Evolutionary conservation across 2,113 vertebrate genomes (phyloP), one percentile per base, ranked within the genome.

Genomic region (Athene cunicularia): DNA sequence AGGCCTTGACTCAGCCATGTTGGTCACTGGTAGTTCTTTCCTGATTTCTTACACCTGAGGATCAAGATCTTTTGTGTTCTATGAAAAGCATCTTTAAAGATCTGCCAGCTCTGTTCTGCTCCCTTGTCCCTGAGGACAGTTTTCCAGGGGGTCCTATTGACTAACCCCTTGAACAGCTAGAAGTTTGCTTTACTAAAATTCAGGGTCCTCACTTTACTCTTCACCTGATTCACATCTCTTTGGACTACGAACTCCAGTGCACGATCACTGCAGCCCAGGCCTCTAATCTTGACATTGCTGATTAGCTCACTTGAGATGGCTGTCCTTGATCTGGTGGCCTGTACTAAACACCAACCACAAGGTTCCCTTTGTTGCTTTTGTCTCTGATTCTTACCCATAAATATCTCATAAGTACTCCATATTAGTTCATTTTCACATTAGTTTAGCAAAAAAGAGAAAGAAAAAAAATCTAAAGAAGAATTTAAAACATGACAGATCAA

Each of bases 341-440:
- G 16, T 19, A 10, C 12, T 28, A 28, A 80, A 39, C 8, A 50
- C 2, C 12, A 74, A 4, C 9, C 4, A 12, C 17, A 84, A n/a
- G 17, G 2, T 16, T 59, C 4, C 12, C 8, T 60, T 60, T 80
- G 8, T 27, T 84, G 8, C 14, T 18, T 55, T 0, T 0, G 2
- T 49, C 14, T 53, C 28, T 50, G 26, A 28, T 80, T 75, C 28
- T 50, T 75, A 43, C 18, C 5, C 20, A 50, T 19, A 60, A 64
- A 45, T 18, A 19, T 72, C 37, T 49, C 6, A 68, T 3, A 2
- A 67, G 6, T 4, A 14, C 4, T 12, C 4, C 41, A 7, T 32
- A 1, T n/a, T 53, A 39, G 8, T 14, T 33, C 0, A 50, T 56
- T 90, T 85, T 73, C 16, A 55, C 19, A 28, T 5, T 32, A 6